These are phyloP conservation scores for Odontocerum albicorne DNA, from an alignment of 2,888 invertebrate genomes.

Conservation along the genomic window DNA sequence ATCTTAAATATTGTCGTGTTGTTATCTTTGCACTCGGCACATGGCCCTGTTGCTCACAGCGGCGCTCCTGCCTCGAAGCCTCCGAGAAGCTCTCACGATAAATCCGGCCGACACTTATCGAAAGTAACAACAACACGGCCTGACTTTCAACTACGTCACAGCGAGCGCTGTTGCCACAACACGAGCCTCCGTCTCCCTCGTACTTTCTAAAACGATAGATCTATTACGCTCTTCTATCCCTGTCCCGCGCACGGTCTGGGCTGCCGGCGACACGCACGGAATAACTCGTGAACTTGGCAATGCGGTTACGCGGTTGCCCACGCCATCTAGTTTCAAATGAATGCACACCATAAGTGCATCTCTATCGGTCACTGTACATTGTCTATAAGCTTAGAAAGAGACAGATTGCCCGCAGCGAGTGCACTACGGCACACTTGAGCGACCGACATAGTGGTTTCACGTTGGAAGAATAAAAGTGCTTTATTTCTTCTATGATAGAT, in stretches of 20 bases:
- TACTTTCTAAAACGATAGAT: too few species aligned
- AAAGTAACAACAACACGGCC: constrained; percentile 29
- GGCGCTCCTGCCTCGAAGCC: too few species aligned
- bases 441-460: constrained; percentile 21
- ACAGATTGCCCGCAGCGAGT: not conserved
- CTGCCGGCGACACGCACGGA: constrained; percentile 23
- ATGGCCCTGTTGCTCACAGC: too few species aligned
- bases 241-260: constrained; percentile 3
- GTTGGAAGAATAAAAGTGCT: constrained; percentile 27
- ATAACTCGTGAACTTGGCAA: constrained; percentile 32
- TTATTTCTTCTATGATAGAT: constrained; percentile 29
- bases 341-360: constrained; percentile 14
- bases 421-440: constrained; percentile 18
- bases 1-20: too few species aligned
- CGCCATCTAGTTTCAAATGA: constrained; percentile 21
- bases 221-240: not conserved
- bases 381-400: not conserved
- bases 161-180: constrained; percentile 9
- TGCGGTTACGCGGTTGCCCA: constrained; percentile 30
- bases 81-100: constrained; percentile 20
- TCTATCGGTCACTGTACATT: not conserved
- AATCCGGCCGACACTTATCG: constrained; percentile 28
- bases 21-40: too few species aligned
- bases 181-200: not conserved
- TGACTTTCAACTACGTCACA: constrained; percentile 27